Percentiles rank a stretch among this genome's conserved stretches.
These are phyloP conservation scores for Argentina silus DNA, from an alignment of 2,797 vertebrate genomes.

Conservation along the genomic window DNA sequence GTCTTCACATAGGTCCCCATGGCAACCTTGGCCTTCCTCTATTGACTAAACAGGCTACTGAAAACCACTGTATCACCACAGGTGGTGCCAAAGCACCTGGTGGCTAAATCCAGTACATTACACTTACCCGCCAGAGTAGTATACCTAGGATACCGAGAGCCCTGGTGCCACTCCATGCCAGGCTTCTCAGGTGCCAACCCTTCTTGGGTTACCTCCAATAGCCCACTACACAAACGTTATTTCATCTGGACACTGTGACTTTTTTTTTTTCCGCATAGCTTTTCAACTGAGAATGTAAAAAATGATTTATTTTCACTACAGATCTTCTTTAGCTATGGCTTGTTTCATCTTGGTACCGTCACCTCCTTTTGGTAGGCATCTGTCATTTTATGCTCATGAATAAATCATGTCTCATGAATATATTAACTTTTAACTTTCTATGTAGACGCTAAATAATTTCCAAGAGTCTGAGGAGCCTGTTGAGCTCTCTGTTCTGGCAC, in stretches of 20 bases:
- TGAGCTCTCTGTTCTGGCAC: neutral
- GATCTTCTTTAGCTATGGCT: neutral
- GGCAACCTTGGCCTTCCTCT: neutral
- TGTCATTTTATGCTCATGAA: neutral
- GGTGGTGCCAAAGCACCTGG: constrained; percentile 17
- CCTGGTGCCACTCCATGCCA: neutral
- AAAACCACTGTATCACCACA: constrained; percentile 17
- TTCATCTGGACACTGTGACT: neutral
- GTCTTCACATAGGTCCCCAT: constrained; percentile 5
- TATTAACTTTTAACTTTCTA: neutral
- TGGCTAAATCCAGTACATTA: constrained; percentile 20
- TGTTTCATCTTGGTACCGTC: neutral
- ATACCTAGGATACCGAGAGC: neutral
- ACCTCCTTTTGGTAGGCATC: neutral
- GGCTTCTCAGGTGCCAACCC: neutral
- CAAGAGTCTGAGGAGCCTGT: neutral
- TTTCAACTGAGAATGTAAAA: neutral
- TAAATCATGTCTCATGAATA: neutral
- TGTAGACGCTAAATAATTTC: neutral
- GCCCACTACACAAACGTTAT: neutral
- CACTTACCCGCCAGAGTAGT: constrained; percentile 18
- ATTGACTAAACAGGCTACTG: constrained; percentile 13
- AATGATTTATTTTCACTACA: neutral
- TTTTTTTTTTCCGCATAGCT: neutral
- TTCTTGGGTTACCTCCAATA: neutral